Evolutionary conservation across 2,113 vertebrate genomes (phyloP).

Genomic region (Silurus glanis): DNA sequence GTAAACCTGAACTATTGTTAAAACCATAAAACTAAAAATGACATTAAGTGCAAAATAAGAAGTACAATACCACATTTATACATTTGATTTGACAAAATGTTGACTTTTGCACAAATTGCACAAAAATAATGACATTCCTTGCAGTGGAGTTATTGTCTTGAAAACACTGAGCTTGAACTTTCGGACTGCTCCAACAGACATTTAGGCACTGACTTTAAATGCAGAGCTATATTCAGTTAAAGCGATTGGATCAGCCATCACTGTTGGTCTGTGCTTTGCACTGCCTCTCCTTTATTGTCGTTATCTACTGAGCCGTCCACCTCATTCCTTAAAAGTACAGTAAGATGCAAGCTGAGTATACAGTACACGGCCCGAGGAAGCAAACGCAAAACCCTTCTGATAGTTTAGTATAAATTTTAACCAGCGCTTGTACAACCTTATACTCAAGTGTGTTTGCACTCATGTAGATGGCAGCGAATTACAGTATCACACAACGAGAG

Average conservation of each 20-base stretch:
- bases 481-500: constrained; percentile 38
- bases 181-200: not conserved
- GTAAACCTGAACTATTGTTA: not conserved
- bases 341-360: not conserved
- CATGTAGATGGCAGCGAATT: constrained; percentile 41
- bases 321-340: not conserved
- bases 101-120: not conserved
- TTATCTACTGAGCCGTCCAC: constrained; percentile 10
- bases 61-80: not conserved
- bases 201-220: not conserved
- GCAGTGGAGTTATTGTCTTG: not conserved
- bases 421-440: constrained; percentile 28
- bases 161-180: not conserved
- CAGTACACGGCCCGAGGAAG: not conserved
- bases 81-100: too few species aligned
- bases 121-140: constrained; percentile 14
- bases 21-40: not conserved
- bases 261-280: not conserved
- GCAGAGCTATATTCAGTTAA: not conserved
- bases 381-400: constrained; percentile 18
- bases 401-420: constrained; percentile 34
- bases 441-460: constrained; percentile 33
- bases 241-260: not conserved
- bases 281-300: constrained; percentile 21
- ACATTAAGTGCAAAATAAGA: not conserved